phyloP scores from a whole-genome alignment of 1,140 invertebrate species.

The Plodia interpunctella region DNA sequence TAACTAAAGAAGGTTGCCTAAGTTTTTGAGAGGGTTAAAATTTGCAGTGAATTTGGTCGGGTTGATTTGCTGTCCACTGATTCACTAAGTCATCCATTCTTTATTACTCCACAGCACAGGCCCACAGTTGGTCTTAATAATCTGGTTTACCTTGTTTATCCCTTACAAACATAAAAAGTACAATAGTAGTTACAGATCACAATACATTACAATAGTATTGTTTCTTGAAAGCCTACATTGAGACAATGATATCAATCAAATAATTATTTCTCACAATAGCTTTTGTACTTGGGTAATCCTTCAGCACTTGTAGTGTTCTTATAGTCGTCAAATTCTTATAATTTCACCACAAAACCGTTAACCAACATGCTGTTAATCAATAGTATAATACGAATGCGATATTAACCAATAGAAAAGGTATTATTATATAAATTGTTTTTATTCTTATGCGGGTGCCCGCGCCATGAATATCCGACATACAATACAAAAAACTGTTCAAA shows the following conservation, averaged over 20 bases:
- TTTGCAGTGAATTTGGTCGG: no score
- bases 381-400: conserved; percentile 54
- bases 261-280: not conserved
- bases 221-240: not conserved
- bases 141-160: no score
- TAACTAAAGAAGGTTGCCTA: no score
- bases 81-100: no score
- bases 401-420: conserved; percentile 56
- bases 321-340: conserved; percentile 9
- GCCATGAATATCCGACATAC: conserved; percentile 14
- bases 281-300: not conserved
- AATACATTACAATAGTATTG: conserved; percentile 3
- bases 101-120: no score
- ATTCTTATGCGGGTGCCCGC: conserved; percentile 50
- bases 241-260: conserved; percentile 2
- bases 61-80: no score
- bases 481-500: not conserved
- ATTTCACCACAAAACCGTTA: conserved; percentile 48
- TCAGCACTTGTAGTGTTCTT: not conserved
- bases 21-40: no score
- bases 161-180: not conserved
- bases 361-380: conserved; percentile 56
- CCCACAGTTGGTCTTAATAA: no score
- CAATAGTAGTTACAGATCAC: conserved; percentile 1
- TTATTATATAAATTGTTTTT: conserved; percentile 42